These are phyloP conservation scores for Daktulosphaira vitifoliae DNA, from an alignment of 1,140 invertebrate species.

Conservation along the genomic window DNA sequence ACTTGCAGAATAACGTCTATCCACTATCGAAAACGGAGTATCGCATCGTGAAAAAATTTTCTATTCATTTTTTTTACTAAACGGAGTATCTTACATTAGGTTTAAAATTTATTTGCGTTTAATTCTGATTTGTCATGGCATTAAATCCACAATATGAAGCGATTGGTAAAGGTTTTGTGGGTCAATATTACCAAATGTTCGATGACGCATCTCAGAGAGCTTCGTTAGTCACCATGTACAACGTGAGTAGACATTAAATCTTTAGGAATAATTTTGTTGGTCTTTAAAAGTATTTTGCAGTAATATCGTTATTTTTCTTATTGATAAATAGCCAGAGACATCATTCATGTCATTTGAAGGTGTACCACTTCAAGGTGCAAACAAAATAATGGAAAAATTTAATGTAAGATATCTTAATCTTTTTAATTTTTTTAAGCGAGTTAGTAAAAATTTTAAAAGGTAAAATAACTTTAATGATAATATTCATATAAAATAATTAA, in stretches of 20 bases:
- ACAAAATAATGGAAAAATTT: slow-evolving; percentile 90
- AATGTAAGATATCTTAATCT: slow-evolving; percentile 55
- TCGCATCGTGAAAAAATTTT: no score
- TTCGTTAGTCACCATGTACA: slow-evolving; percentile 80
- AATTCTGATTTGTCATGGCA: no score
- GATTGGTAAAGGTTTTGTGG: slow-evolving; percentile 85
- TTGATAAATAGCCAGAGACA: slow-evolving; percentile 62
- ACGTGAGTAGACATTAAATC: slow-evolving; percentile 67
- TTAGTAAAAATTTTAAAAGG: background rate
- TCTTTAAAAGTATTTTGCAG: no score
- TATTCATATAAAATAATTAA: no score
- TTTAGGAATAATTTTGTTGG: background rate
- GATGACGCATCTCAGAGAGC: slow-evolving; percentile 74
- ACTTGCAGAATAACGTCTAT: no score
- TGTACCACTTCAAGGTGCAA: slow-evolving; percentile 76
- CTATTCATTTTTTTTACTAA: no score
- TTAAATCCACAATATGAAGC: slow-evolving; percentile 82
- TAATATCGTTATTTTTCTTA: background rate
- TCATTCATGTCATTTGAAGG: slow-evolving; percentile 96
- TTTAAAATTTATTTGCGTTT: slow-evolving; percentile 53
- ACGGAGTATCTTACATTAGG: background rate
- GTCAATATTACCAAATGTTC: slow-evolving; percentile 85
- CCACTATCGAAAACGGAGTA: no score
- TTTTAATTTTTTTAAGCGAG: background rate
- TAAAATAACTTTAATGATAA: background rate